These are phyloP conservation scores for Parus major DNA, from an alignment of 2,113 vertebrate genomes.

Conservation along the genomic window DNA sequence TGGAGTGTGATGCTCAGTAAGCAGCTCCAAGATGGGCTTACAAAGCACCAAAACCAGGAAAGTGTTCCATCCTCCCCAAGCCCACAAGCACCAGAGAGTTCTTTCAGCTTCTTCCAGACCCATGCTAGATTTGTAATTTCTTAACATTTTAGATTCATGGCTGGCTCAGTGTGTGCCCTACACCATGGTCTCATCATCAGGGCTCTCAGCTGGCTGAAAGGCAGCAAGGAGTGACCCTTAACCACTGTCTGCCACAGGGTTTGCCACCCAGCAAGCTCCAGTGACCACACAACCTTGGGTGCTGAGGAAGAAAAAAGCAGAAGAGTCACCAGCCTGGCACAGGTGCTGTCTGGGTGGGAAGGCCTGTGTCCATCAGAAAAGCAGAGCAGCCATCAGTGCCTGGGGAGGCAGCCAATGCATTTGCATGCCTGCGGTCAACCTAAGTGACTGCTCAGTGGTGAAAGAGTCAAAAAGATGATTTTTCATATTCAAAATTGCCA, in stretches of 20 bases:
- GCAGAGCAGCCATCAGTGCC: background rate
- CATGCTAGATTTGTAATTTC: background rate
- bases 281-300: rapidly evolving
- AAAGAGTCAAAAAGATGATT: background rate
- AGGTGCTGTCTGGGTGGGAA: background rate
- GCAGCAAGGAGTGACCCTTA: background rate
- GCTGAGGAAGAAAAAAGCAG: background rate
- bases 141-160: background rate
- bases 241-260: background rate
- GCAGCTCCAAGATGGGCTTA: background rate
- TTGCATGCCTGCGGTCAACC: background rate
- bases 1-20: background rate
- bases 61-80: background rate
- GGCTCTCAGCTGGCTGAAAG: background rate
- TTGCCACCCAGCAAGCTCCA: background rate
- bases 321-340: rapidly evolving
- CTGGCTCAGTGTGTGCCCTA: background rate
- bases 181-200: background rate
- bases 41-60: background rate
- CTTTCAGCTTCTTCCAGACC: background rate
- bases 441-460: background rate
- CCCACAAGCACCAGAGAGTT: background rate
- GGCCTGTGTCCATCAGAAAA: background rate
- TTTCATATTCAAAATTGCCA: slow-evolving; percentile 1
- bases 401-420: background rate